A percentile compares a stretch with the other conserved stretches of the same genome.
These are phyloP conservation scores for Villa cingulata DNA, from an alignment of 2,888 invertebrate species.

Conservation along the genomic window DNA sequence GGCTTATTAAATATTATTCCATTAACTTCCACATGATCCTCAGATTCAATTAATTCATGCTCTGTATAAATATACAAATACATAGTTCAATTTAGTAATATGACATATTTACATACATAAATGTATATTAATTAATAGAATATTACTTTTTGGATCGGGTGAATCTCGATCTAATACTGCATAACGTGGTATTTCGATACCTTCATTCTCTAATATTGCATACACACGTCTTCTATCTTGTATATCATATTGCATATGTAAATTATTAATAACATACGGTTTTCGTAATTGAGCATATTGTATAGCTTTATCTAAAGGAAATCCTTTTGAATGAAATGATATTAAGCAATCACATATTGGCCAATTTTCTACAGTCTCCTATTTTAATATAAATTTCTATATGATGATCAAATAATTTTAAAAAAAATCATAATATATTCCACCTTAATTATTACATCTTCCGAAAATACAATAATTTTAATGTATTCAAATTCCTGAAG, in stretches of 20 bases:
- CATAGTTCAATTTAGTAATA: not conserved
- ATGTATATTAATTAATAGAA: too few relatives aligned
- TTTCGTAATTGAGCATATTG: conserved; percentile 85
- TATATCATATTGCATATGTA: conserved; percentile 96
- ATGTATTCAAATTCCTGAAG: conserved; percentile 94
- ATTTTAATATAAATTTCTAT: conserved; percentile 18
- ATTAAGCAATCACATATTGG: conserved; percentile 95
- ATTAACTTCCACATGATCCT: conserved; percentile 95
- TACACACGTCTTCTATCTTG: conserved; percentile 92
- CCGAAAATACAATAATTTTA: conserved; percentile 87
- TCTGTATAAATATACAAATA: conserved; percentile 41
- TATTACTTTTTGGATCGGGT: conserved; percentile 77
- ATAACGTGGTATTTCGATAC: conserved; percentile 95
- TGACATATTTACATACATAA: not conserved
- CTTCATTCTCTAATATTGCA: conserved; percentile 81
- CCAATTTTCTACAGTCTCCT: conserved; percentile 96
- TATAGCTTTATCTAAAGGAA: conserved; percentile 95
- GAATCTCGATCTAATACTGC: conserved; percentile 93
- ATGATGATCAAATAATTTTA: too few relatives aligned
- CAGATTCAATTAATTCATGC: conserved; percentile 83
- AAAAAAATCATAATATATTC: too few relatives aligned
- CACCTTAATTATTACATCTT: conserved; percentile 91
- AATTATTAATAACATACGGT: conserved; percentile 95
- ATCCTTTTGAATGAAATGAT: conserved; percentile 96
- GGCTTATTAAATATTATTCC: conserved; percentile 93